These are phyloP conservation scores for Magallana angulata DNA, from an alignment of 1,140 invertebrate species.

Conservation along the genomic window DNA sequence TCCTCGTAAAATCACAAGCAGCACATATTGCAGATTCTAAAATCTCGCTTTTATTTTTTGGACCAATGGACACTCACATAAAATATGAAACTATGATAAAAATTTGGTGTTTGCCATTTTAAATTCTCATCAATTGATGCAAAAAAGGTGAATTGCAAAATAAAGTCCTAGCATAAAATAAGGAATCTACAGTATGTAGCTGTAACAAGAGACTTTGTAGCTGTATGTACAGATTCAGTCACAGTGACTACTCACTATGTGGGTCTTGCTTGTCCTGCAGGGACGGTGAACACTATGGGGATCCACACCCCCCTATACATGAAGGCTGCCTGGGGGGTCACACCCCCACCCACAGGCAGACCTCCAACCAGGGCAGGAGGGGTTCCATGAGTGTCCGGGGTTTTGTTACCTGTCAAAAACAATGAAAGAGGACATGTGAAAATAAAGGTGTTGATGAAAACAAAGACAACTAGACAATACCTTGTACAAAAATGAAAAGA, in stretches of 20 bases:
- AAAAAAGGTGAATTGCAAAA: too few relatives aligned
- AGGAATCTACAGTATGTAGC: too few relatives aligned
- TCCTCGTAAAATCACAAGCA: too few relatives aligned
- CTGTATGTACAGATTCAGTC: too few relatives aligned
- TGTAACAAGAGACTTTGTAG: too few relatives aligned
- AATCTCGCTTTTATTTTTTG: too few relatives aligned
- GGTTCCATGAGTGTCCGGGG: slow-evolving; percentile 83
- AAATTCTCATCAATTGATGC: too few relatives aligned
- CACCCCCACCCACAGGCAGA: slow-evolving; percentile 86
- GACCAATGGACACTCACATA: too few relatives aligned
- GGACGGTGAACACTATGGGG: slow-evolving; percentile 90
- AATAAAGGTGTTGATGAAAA: background rate
- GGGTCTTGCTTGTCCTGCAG: slow-evolving; percentile 91
- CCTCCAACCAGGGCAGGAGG: slow-evolving; percentile 85
- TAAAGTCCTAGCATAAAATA: too few relatives aligned
- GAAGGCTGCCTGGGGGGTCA: slow-evolving; percentile 94
- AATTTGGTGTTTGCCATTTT: too few relatives aligned
- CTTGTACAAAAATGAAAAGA: background rate
- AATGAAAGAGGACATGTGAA: background rate
- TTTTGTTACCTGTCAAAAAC: slow-evolving; percentile 64
- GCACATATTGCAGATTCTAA: too few relatives aligned
- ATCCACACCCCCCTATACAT: slow-evolving; percentile 95
- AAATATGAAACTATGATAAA: too few relatives aligned
- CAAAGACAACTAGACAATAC: background rate
- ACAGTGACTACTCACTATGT: slow-evolving; percentile 87